A percentile compares a stretch with the other conserved stretches of the same genome.
Evolutionary conservation across 2,888 invertebrate genomes (phyloP).

Genomic region (Incurvaria masculella): DNA sequence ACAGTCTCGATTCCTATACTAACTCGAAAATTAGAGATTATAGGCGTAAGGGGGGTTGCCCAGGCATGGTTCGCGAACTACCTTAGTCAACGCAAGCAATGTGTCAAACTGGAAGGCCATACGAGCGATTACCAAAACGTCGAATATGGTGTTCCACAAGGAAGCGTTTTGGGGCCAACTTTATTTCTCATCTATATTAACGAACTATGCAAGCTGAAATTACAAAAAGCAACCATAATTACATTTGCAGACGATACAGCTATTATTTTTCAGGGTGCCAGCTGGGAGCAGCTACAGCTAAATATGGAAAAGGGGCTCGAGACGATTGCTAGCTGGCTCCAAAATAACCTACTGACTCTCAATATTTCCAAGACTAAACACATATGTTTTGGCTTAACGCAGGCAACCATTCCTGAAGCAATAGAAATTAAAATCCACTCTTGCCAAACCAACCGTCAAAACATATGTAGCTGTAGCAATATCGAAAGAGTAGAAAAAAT

Average conservation of each 20-base stretch:
- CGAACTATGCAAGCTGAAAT: not conserved
- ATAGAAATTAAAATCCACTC: not conserved
- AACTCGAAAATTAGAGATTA: too few species aligned
- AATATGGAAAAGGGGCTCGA: not conserved
- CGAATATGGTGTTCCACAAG: not conserved
- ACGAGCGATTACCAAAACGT: not conserved
- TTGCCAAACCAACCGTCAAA: too few species aligned
- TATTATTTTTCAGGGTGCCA: not conserved
- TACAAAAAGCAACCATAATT: not conserved
- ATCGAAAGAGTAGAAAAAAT: not conserved
- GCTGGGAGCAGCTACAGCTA: too few species aligned
- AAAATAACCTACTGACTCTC: not conserved
- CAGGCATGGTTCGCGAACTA: constrained; percentile 1
- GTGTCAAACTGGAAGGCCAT: not conserved
- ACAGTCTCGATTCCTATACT: constrained; percentile 1
- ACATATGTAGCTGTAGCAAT: not conserved
- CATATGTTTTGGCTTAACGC: not conserved
- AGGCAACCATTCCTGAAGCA: not conserved
- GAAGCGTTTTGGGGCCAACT: not conserved
- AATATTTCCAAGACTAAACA: not conserved
- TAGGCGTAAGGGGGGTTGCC: not conserved
- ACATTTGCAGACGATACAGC: constrained; percentile 1
- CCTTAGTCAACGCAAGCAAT: not conserved
- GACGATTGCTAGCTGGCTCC: not conserved
- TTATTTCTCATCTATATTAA: constrained; percentile 2